Conservation (phyloP, 1,140 invertebrate species). For the Drosophila mayri region DNA sequence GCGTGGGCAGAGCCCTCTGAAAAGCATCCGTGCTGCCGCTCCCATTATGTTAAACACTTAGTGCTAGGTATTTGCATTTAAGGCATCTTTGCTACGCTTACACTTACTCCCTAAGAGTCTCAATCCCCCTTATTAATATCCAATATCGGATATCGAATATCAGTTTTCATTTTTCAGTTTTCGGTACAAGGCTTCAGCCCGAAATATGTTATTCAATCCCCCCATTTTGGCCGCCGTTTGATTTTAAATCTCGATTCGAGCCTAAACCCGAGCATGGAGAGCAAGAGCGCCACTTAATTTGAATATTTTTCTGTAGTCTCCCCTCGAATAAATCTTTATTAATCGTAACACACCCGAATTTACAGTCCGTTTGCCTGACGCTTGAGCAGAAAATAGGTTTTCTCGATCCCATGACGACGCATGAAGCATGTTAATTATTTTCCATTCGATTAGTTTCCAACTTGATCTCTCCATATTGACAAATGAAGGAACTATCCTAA, state of each 20-base stretch:
- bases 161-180: constrained; percentile 37
- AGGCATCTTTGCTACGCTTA: constrained; percentile 61
- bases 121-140: background rate
- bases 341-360: constrained; percentile 15
- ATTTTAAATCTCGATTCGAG: constrained; percentile 32
- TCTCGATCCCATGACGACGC: constrained; percentile 42
- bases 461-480: constrained; percentile 55
- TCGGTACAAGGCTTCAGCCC: constrained; percentile 6
- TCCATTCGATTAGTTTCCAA: constrained; percentile 37
- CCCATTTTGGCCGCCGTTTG: constrained; percentile 16
- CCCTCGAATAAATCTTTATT: constrained; percentile 61
- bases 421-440: constrained; percentile 48
- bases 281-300: constrained; percentile 9
- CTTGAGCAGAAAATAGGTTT: constrained; percentile 44
- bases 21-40: background rate
- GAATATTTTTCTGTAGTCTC: constrained; percentile 26
- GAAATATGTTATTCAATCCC: constrained; percentile 45
- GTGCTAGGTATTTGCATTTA: constrained; percentile 55
- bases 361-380: constrained; percentile 43
- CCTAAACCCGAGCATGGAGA: background rate
- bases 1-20: constrained; percentile 15
- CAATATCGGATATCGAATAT: constrained; percentile 39
- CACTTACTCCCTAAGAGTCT: constrained; percentile 34
- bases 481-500: constrained; percentile 1
- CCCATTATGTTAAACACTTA: constrained; percentile 43